phyloP scores from a whole-genome alignment of 2,113 vertebrate genomes.

The Phyllostomus hastatus region DNA sequence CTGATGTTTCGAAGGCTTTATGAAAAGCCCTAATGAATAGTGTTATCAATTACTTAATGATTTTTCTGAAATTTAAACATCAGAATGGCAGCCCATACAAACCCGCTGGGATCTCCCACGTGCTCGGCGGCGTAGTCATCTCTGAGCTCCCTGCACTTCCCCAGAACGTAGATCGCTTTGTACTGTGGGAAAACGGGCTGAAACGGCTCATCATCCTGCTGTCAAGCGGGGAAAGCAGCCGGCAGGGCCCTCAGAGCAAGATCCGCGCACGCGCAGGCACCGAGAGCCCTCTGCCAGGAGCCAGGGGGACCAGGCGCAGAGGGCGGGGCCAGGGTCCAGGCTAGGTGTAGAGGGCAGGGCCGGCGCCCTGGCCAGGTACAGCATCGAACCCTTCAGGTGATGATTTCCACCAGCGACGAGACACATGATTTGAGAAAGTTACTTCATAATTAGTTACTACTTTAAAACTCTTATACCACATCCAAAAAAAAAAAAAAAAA shows the following conservation, averaged over 20 bases:
- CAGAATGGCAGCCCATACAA: slow-evolving; percentile 22
- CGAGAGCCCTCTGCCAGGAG: neutral
- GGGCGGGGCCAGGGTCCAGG: too few species aligned
- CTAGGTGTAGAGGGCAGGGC: too few species aligned
- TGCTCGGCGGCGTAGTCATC: neutral
- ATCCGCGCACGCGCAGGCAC: fast-evolving
- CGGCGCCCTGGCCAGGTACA: fast-evolving
- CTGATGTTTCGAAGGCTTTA: slow-evolving; percentile 71
- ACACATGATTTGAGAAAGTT: neutral
- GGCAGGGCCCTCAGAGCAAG: neutral
- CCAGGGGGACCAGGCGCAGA: too few species aligned
- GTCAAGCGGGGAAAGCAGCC: neutral
- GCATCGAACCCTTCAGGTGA: neutral
- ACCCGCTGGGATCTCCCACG: neutral
- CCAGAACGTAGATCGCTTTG: neutral
- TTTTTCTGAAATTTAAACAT: slow-evolving; percentile 43
- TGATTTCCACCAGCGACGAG: neutral
- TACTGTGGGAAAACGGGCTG: neutral
- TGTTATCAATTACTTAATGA: slow-evolving; percentile 63
- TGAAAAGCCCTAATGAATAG: slow-evolving; percentile 66
- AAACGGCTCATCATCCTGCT: neutral
- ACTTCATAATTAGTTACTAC: neutral
- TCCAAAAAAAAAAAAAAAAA: neutral
- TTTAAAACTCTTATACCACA: neutral
- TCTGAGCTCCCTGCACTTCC: neutral